Conservation (phyloP, 30 jellyfish, hydroid and myxozoan species). For the Turritopsis dohrnii region DNA sequence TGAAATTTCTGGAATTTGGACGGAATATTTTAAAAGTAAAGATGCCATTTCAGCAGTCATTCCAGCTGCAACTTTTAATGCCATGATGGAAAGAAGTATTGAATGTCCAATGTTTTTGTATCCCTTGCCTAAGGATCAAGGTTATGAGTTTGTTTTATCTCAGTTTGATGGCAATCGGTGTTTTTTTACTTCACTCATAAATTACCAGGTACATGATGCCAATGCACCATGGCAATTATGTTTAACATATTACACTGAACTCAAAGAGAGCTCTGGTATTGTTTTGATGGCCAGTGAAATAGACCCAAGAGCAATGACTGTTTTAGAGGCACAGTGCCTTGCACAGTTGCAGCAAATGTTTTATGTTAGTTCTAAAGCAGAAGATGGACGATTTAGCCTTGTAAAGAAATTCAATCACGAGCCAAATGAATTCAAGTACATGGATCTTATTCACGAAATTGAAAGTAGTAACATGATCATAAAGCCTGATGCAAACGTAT, state of each 20-base stretch:
- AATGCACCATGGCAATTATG: constrained; percentile 93
- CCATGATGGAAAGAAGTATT: constrained; percentile 37
- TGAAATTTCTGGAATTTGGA: constrained; percentile 69
- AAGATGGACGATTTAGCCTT: constrained; percentile 57
- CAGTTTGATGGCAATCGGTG: constrained; percentile 61
- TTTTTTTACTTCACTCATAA: constrained; percentile 66
- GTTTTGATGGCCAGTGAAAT: constrained; percentile 77
- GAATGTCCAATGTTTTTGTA: constrained; percentile 64
- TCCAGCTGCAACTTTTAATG: constrained; percentile 44
- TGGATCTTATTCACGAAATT: constrained; percentile 76
- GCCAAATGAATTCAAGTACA: constrained; percentile 65
- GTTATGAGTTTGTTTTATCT: constrained; percentile 77
- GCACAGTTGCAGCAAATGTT: constrained; percentile 81
- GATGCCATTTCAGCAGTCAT: constrained; percentile 68
- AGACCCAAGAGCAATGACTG: constrained; percentile 38
- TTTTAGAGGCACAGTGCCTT: constrained; percentile 88
- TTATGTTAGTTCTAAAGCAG: constrained; percentile 49
- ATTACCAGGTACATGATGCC: constrained; percentile 81
- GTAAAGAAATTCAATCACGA: constrained; percentile 56
- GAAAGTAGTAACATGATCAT: constrained; percentile 70
- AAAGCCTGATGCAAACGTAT: not conserved
- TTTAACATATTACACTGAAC: constrained; percentile 67
- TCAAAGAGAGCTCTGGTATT: constrained; percentile 64
- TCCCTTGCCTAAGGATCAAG: constrained; percentile 68
- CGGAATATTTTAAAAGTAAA: constrained; percentile 50